Conservation (phyloP, 2,888 invertebrate species). For the Melanotus villosus region DNA sequence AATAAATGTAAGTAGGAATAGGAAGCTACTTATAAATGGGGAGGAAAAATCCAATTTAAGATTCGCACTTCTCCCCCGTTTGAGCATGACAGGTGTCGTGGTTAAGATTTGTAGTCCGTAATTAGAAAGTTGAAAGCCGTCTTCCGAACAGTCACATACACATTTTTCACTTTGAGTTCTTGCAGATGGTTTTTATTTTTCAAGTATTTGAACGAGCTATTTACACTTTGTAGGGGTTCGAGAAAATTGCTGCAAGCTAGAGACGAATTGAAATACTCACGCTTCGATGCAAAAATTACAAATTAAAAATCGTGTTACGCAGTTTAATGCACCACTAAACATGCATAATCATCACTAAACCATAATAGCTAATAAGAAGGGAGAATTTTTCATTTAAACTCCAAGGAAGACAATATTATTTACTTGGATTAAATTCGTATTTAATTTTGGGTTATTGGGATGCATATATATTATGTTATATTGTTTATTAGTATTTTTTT, state of each 20-base stretch:
- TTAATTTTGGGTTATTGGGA: no score
- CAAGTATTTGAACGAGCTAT: conserved; percentile 47
- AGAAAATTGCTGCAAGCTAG: conserved; percentile 44
- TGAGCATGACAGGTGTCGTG: conserved; percentile 65
- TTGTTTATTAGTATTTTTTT: no score
- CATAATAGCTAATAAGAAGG: background rate
- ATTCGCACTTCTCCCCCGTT: conserved; percentile 61
- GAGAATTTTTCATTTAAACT: no score
- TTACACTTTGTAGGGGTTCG: conserved; percentile 34
- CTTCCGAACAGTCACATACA: conserved; percentile 62
- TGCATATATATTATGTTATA: no score
- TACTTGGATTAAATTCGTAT: no score
- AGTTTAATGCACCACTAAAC: conserved; percentile 38
- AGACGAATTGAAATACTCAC: conserved; percentile 36
- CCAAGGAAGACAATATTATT: no score
- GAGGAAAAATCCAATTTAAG: conserved; percentile 65
- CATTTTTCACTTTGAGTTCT: conserved; percentile 59
- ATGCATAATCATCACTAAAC: conserved; percentile 38
- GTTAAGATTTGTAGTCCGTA: conserved; percentile 67
- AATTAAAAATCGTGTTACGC: conserved; percentile 36
- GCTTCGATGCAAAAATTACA: conserved; percentile 37
- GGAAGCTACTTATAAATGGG: conserved; percentile 51
- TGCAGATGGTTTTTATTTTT: conserved; percentile 50
- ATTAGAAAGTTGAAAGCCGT: conserved; percentile 67
- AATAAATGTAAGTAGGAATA: conserved; percentile 48